Conservation (phyloP, 2,888 invertebrate genomes). For the Eustalomyia histrio region DNA sequence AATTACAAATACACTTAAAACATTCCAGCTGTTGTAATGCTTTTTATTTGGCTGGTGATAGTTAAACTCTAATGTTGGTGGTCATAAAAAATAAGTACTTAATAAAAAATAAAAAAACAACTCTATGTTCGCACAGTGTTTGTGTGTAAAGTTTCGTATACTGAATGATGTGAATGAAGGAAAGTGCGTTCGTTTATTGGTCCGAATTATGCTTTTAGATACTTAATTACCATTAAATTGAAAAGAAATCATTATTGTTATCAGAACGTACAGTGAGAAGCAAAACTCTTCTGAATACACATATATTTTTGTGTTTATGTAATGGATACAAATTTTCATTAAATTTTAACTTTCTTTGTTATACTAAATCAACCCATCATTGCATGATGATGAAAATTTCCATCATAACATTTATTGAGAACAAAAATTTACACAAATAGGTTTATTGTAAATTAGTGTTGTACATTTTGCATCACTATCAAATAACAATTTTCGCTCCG, state of each 20-base stretch:
- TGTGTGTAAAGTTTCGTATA: neutral
- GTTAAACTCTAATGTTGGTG: conserved; percentile 32
- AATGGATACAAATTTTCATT: no score
- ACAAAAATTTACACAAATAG: no score
- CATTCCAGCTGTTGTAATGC: conserved; percentile 27
- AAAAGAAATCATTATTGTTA: neutral
- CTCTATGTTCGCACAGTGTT: no score
- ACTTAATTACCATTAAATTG: conserved; percentile 37
- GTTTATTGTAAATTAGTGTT: no score
- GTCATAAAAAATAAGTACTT: conserved; percentile 45
- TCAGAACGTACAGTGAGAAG: conserved; percentile 13
- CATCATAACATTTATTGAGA: no score
- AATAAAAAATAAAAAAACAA: conserved; percentile 9
- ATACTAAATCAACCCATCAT: no score
- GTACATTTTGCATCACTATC: no score
- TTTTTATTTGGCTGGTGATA: conserved; percentile 32
- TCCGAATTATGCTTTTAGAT: conserved; percentile 12
- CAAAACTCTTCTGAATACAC: conserved; percentile 2
- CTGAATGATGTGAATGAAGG: neutral
- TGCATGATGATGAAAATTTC: no score
- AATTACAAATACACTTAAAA: conserved; percentile 1
- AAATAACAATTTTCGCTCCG: no score
- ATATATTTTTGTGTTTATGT: neutral
- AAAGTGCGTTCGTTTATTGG: conserved; percentile 16
- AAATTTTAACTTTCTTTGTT: no score